phyloP scores from a whole-genome alignment of 2,888 invertebrate species.

The Cryptocheilus praepositus region DNA sequence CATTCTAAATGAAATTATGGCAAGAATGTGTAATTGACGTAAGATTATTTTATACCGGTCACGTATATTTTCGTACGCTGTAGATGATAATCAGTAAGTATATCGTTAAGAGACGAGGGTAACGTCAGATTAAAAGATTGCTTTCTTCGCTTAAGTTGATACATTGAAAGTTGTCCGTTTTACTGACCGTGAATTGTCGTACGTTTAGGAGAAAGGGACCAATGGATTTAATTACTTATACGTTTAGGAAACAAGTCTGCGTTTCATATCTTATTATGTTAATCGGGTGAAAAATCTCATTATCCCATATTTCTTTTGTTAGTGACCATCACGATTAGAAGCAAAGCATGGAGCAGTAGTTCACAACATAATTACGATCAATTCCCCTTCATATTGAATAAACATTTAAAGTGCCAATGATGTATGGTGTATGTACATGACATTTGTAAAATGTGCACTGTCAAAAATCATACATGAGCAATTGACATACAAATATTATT shows the following conservation, averaged over 20 bases:
- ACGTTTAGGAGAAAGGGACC: conserved; percentile 54
- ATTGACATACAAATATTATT: no score
- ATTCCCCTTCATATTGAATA: no score
- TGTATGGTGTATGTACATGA: no score
- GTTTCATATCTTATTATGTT: neutral
- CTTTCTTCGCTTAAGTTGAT: neutral
- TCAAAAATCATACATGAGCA: no score
- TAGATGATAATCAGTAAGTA: conserved; percentile 12
- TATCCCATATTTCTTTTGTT: no score
- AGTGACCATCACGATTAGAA: no score
- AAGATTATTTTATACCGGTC: conserved; percentile 47
- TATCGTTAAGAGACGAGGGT: conserved; percentile 17
- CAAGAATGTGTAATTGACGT: conserved; percentile 14
- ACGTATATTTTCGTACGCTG: conserved; percentile 21
- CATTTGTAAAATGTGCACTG: no score
- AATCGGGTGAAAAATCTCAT: neutral
- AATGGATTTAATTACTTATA: conserved; percentile 36
- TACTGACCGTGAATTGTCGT: conserved; percentile 38
- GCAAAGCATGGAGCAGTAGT: no score
- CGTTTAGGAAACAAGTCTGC: neutral
- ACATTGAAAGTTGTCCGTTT: neutral
- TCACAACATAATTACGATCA: no score
- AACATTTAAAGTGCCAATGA: no score
- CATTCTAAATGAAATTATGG: no score
- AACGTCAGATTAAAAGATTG: conserved; percentile 12